Base-by-base conservation (phyloP, 2,888 invertebrate species). In the Polydrusus tereticollis region DNA sequence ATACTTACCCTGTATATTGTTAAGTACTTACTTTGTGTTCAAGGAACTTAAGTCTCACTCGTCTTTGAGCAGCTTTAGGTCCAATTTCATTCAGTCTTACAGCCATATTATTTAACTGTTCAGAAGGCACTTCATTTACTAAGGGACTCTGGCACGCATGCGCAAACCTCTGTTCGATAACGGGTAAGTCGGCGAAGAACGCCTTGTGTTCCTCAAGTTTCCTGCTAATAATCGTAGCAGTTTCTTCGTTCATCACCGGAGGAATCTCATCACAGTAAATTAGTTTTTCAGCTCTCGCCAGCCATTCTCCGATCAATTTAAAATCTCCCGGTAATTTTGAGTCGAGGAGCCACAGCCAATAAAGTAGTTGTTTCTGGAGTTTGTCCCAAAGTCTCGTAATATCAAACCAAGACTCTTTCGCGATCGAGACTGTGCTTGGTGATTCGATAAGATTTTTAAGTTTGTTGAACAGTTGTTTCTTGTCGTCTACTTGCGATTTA, bases 281-380 rank as follows among this genome's bases (percentile, higher is more conserved):
- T 60, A 95, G 86, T 80, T 92, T 91, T 84, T 97, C 96, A 16
- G 97, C 98, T 78, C 91, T 91, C 73, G 94, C 93, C 62, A 98
- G 86, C 97, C 98, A 98, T 84, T 94, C 94, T 62, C 96, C 97
- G 14, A 96, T 90, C 75, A 90, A 89, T 70, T 94, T 93, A 78
- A 98, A 92, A 80, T 94, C 94, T 43, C 95, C 95, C 10, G 96
- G 96, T 63, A 98, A 87, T 75, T 90, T 89, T 0, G 94, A 90
- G 84, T 98, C 98, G 77, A 98, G 86, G 60, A 94, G 88, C 94
- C 95, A 94, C 78, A 96, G 89, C 97, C 98, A 98, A 81, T 92
- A 90, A 79, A 92, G 88, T 86, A 96, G 89, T 86, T 95, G 88
- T 79, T 88, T 87, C 82, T 95, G 92, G 63, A 96, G 88, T 81